Evolutionary conservation across 2,797 vertebrate species (phyloP).

Genomic region (Poeciliopsis turneri): DNA sequence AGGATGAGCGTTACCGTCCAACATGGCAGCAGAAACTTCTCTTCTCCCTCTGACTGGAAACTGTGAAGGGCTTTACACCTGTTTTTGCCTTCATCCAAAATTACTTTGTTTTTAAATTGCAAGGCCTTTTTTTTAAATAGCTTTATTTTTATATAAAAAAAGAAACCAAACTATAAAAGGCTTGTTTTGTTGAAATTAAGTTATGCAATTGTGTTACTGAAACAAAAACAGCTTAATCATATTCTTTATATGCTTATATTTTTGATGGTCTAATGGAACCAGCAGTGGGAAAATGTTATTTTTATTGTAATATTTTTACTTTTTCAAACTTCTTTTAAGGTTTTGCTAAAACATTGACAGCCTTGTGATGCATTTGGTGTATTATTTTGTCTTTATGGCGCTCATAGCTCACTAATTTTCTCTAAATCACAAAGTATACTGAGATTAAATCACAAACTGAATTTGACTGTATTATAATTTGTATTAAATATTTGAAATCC

Average conservation of each 20-base stretch:
- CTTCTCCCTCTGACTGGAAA: conserved; percentile 8
- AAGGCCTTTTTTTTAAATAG: background rate
- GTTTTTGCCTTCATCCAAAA: background rate
- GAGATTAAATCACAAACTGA: background rate
- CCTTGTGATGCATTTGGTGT: background rate
- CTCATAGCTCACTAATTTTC: background rate
- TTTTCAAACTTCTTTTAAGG: background rate
- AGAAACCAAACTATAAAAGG: background rate
- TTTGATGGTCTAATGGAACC: background rate
- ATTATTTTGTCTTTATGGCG: too few relatives aligned
- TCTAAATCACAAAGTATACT: background rate
- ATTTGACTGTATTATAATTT: background rate
- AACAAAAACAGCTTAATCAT: background rate
- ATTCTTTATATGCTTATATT: background rate
- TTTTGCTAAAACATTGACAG: background rate
- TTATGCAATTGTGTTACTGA: background rate
- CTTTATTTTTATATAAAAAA: background rate
- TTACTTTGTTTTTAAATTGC: background rate
- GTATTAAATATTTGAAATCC: background rate
- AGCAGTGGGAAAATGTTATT: background rate
- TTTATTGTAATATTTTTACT: background rate
- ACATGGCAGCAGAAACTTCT: conserved; percentile 30
- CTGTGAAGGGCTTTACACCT: background rate
- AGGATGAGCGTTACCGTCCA: conserved; percentile 8
- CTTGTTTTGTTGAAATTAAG: background rate